Conservation (phyloP, 2,888 invertebrate genomes). For the Macrosoma leucophasiata region DNA sequence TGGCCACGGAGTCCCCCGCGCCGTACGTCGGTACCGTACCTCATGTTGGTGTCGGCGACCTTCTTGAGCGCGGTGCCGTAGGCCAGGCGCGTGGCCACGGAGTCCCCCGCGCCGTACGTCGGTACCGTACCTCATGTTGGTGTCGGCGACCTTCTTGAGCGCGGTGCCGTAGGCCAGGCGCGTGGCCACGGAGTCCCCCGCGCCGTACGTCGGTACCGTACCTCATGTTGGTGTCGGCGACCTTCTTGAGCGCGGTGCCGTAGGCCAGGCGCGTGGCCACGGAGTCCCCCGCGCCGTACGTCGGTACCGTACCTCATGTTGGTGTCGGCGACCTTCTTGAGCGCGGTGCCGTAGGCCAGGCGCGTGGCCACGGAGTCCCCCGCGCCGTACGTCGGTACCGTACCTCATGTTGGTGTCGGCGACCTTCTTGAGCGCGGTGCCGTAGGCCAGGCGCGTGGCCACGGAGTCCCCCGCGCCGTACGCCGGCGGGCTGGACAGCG, state of each 20-base stretch:
- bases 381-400: slow-evolving; percentile 13
- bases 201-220: slow-evolving; percentile 2
- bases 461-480: slow-evolving; percentile 87
- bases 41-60: slow-evolving; percentile 4
- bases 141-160: not conserved
- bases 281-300: slow-evolving; percentile 84
- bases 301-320: slow-evolving; percentile 77
- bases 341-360: slow-evolving; percentile 38
- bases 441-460: slow-evolving; percentile 96
- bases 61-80: slow-evolving; percentile 97
- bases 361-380: slow-evolving; percentile 67
- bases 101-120: slow-evolving; percentile 84
- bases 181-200: not conserved
- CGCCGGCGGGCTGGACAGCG: slow-evolving; percentile 85
- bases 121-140: slow-evolving; percentile 77
- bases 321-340: slow-evolving; percentile 88
- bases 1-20: slow-evolving; percentile 87
- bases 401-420: slow-evolving; percentile 77
- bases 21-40: not conserved
- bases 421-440: slow-evolving; percentile 93
- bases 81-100: slow-evolving; percentile 92
- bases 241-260: slow-evolving; percentile 94
- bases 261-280: slow-evolving; percentile 96
- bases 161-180: not conserved
- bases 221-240: slow-evolving; percentile 78